Base-by-base conservation (phyloP, 2,888 invertebrate species). In the Parnassius smintheus region DNA sequence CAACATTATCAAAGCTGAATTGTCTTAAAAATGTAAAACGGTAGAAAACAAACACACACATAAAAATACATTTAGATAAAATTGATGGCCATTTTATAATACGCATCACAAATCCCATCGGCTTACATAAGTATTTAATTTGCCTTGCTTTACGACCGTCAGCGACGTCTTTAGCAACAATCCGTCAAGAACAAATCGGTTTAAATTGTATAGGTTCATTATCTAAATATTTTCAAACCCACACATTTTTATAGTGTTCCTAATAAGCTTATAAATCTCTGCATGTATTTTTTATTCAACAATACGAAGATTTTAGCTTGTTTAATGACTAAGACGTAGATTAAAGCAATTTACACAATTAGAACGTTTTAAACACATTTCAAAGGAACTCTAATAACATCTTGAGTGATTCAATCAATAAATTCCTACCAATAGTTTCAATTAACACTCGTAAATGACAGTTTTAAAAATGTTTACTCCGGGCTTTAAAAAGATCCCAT, bases 31-130 rank as follows among this genome's bases (percentile, higher is more conserved):
- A 75, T 76, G 76, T 79, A 72, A 80, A 83, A 82, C 83, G 78
- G 83, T 83, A 83, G 85, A 80, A 80, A 81, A 75, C 75, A 75
- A 73, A 72, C 74, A 70, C 73, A 75, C 75, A 75, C 74, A 81
- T 83, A 82, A 83, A 81, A 77, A 76, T 71, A 75, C 82, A 81
- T 81, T 81, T 78, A 83, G 84, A 85, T 85, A 82, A 84, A 68
- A 72, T 82, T 83, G 78, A 83, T 81, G 80, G 80, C 73, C 76
- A 78, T 78, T 77, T 78, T 85, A 81, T 83, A 85, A 71, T 69
- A 63, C 69, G 72, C 79, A 79, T 76, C 79, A 81, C 82, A 78
- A 77, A 76, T 77, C 68, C 74, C 67, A 67, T 67, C 65, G 69
- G 67, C 71, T 72, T 72, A 67, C 66, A 70, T 65, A 61, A 67